Evolutionary conservation across 2,797 vertebrate genomes (phyloP), one percentile per base, ranked within the genome.

Genomic region (Picus viridis): DNA sequence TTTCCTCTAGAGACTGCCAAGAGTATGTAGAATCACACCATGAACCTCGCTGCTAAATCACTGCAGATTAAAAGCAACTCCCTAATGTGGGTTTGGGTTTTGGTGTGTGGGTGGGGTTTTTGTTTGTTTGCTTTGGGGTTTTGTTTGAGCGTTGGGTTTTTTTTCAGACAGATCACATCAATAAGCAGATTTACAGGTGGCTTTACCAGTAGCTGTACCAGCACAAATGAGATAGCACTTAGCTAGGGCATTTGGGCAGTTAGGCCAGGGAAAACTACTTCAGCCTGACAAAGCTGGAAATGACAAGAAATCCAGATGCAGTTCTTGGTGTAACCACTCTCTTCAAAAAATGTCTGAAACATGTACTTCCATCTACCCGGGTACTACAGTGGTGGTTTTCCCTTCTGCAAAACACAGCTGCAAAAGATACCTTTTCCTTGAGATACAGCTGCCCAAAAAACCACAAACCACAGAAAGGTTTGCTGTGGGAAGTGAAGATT

Each of bases 61-160:
- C 39, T 54, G 54, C 17, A 77, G 26, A 57, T 45, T 13, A 77
- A 81, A 88, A 65, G 3, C 12, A 72, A 24, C 41, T 72, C 36
- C 36, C 47, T 81, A 80, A 61, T 1, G 4, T 2, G 16, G 8
- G 6, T 27, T 91, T 68, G 43, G 12, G 2, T 65, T 88, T 79
- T 54, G 49, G 54, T 23, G 16, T 8, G 27, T 17, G 12, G 1
- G 12, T 3, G 3, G 11, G 1, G 12, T 24, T 13, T 26, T 59
- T 53, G 8, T 19, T 83, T 64, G 49, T 16, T 43, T 65, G n/a
- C 14, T 91, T 39, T 63, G 34, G n/a, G 30, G 16, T 14, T 79
- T 27, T 56, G 9, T 45, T 54, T 73, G 26, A 12, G 6, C 23
- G 3, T 41, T 78, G 5, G 2, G 30, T 5, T 32, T 49, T 32